Percentiles rank a stretch among this genome's conserved stretches.
Conservation (phyloP, 1,140 invertebrate genomes). For the Liolophura sinensis region DNA sequence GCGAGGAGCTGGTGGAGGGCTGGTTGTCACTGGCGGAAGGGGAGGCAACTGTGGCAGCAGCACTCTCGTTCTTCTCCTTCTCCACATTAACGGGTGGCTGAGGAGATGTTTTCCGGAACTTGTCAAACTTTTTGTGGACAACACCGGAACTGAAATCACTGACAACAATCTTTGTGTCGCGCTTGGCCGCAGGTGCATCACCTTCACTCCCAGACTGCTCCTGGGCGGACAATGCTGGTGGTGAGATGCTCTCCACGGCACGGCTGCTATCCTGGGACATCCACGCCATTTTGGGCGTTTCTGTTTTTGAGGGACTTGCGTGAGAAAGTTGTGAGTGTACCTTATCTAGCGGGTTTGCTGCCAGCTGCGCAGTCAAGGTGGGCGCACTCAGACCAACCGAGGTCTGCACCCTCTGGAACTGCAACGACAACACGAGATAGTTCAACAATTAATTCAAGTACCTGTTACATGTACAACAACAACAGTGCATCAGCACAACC, state of each 20-base stretch:
- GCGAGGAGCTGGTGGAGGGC: neutral
- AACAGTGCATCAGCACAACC: too few species aligned
- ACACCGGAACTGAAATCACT: constrained; percentile 16
- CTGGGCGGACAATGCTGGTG: neutral
- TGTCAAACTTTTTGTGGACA: constrained; percentile 55
- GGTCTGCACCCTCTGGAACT: too few species aligned
- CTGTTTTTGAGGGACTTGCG: neutral
- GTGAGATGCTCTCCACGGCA: constrained; percentile 4
- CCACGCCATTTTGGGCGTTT: neutral
- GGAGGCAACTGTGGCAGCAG: constrained; percentile 14
- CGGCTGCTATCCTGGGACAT: neutral
- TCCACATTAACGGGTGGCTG: constrained; percentile 7
- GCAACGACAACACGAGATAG: too few species aligned
- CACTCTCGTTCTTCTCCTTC: constrained; percentile 19
- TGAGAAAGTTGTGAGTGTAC: neutral
- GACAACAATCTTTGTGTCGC: constrained; percentile 8
- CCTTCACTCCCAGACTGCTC: constrained; percentile 11
- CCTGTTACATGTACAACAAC: too few species aligned
- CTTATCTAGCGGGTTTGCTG: too few species aligned
- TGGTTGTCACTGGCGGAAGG: constrained; percentile 12
- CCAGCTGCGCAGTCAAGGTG: too few species aligned
- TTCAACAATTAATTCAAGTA: too few species aligned
- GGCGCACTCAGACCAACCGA: too few species aligned
- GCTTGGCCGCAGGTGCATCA: neutral
- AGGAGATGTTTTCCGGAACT: constrained; percentile 37